Evolutionary conservation across 1,140 invertebrate species (phyloP).

Genomic region (Brachionus sp.): DNA sequence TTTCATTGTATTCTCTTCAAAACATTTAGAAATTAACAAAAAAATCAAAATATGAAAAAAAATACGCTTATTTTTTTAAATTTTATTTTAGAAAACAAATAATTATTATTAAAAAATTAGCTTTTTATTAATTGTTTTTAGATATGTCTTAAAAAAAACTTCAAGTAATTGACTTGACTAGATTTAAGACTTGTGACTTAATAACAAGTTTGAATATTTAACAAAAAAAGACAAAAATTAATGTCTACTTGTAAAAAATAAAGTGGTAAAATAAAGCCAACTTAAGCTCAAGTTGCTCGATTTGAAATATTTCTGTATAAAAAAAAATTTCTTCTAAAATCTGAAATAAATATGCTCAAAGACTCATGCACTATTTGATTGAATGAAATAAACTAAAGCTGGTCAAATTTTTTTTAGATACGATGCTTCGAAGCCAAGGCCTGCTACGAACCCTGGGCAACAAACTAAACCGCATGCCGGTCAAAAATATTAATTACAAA

Average conservation of each 20-base stretch:
- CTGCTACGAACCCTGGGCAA: not conserved
- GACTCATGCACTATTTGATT: not conserved
- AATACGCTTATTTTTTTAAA: too few relatives aligned
- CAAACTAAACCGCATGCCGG: not conserved
- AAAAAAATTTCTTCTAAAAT: not conserved
- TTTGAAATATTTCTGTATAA: constrained; percentile 28
- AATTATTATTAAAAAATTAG: too few relatives aligned
- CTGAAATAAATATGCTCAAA: not conserved
- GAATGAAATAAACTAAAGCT: not conserved
- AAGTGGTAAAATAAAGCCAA: not conserved
- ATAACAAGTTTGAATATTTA: too few relatives aligned
- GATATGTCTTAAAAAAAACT: too few relatives aligned
- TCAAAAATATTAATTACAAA: constrained; percentile 17
- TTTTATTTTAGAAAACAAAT: too few relatives aligned
- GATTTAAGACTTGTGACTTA: too few relatives aligned
- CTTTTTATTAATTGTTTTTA: too few relatives aligned
- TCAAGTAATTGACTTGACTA: too few relatives aligned
- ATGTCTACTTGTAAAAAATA: not conserved
- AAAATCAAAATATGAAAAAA: too few relatives aligned
- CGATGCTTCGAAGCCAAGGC: constrained; percentile 14
- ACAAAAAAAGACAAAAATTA: not conserved
- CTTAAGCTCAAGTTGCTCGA: not conserved
- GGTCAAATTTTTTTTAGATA: not conserved
- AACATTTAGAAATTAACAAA: too few relatives aligned
- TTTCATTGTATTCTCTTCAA: too few relatives aligned